A percentile compares a stretch with the other conserved stretches of the same genome.
Conservation (phyloP, 2,888 invertebrate species). For the Pollenia labialis region DNA sequence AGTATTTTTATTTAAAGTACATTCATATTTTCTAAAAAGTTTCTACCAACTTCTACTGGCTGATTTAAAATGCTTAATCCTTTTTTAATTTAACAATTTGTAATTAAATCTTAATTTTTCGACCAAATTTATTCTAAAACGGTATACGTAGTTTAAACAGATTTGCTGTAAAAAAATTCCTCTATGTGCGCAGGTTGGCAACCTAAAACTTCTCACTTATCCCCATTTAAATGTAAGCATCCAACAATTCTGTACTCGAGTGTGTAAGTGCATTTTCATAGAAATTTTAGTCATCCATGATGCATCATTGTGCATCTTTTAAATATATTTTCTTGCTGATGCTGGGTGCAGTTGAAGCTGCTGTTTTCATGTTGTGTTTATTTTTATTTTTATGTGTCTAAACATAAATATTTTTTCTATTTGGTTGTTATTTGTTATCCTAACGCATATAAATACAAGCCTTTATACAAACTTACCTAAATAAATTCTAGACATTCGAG, state of each 20-base stretch:
- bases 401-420: constrained; percentile 1
- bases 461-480: neutral
- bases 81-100: too few species aligned
- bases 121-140: too few species aligned
- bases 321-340: constrained; percentile 13
- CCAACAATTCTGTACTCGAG: constrained; percentile 15
- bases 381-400: constrained; percentile 7
- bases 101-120: too few species aligned
- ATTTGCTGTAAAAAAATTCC: neutral
- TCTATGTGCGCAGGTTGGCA: neutral
- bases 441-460: neutral
- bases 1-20: too few species aligned
- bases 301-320: constrained; percentile 60
- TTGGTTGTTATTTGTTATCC: constrained; percentile 1
- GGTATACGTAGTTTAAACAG: too few species aligned
- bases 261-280: constrained; percentile 39
- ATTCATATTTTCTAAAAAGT: too few species aligned
- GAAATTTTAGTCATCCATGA: constrained; percentile 56
- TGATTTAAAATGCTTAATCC: too few species aligned
- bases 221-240: neutral
- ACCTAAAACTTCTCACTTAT: neutral
- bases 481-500: constrained; percentile 61
- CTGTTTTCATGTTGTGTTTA: constrained; percentile 31
- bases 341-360: neutral
- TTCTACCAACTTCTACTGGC: too few species aligned